Base-by-base conservation (phyloP, 2,797 vertebrate genomes). In the Sorex maritimensis region DNA sequence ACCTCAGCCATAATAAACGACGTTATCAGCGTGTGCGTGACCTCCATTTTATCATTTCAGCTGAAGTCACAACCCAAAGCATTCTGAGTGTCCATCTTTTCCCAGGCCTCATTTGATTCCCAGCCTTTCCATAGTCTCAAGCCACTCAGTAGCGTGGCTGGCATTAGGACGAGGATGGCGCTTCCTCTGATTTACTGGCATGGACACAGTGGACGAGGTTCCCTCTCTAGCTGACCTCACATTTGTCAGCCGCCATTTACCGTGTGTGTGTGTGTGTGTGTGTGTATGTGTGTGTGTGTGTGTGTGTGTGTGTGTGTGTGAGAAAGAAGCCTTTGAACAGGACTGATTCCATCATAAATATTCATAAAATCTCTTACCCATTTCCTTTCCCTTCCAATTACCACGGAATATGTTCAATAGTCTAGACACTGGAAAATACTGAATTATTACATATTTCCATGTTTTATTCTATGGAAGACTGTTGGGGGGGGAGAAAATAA, bases 391-490 rank as follows among this genome's bases (percentile, higher is more conserved):
- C 44, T 96, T 38, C 58, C 52, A 78, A 86, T 90, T 82, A 28
- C 75, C 78, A 21, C 72, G 68, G 90, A 71, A 90, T 81, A 52
- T 81, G 52, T 74, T 81, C 38, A 61, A 28, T 81, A 72, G 58
- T 86, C 63, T 83, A 86, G 77, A 94, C n/a, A 65, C 38, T 90
- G 77, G 63, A 90, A 90, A 88, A 82, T 91, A 71, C 68, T 92
- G 69, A 94, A 92, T 94, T 94, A 96, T 93, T 95, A 77, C 95
- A 69, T 81, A 78, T 93, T 79, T 93, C 1, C 69, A 23, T 90
- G 73, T 92, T 90, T 92, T 83, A 41, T 92, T 87, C 92, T 82
- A 92, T 58, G 61, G 38, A 46, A 49, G 49, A 9, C 74, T 78
- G 44, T 69, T 81, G 69, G n/a, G 67, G 10, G 13, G 13, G 58